Percentiles rank a stretch among this genome's conserved stretches.
These are phyloP conservation scores for Brenthis ino DNA, from an alignment of 2,888 invertebrate species.

Conservation along the genomic window DNA sequence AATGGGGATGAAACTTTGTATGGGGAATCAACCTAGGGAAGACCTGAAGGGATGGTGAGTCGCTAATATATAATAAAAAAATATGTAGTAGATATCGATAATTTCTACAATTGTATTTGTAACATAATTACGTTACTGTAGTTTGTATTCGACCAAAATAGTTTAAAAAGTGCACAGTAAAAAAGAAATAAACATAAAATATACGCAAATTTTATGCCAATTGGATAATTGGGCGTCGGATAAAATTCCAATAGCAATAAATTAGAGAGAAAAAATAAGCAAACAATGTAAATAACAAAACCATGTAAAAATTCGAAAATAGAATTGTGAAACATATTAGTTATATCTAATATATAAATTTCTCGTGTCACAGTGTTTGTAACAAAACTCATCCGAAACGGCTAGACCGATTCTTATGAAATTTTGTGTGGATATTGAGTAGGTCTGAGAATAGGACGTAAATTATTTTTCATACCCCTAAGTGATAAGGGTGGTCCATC, in stretches of 20 bases:
- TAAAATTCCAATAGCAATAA: slow-evolving; percentile 19
- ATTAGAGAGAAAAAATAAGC: slow-evolving; percentile 19
- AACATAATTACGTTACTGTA: neutral
- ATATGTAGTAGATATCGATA: too few relatives aligned
- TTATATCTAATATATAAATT: neutral
- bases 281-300: slow-evolving; percentile 4
- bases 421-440: too few relatives aligned
- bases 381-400: too few relatives aligned
- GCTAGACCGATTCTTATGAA: too few relatives aligned
- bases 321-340: slow-evolving; percentile 7
- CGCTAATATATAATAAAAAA: too few relatives aligned
- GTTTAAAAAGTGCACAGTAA: slow-evolving; percentile 6
- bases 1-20: too few relatives aligned
- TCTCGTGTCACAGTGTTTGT: too few relatives aligned
- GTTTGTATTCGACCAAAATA: neutral
- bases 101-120: neutral
- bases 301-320: slow-evolving; percentile 2
- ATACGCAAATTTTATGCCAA: slow-evolving; percentile 22
- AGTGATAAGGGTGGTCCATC: too few relatives aligned
- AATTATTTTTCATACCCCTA: too few relatives aligned
- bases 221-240: slow-evolving; percentile 21
- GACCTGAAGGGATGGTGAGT: too few relatives aligned
- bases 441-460: too few relatives aligned
- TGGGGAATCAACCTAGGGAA: too few relatives aligned
- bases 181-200: slow-evolving; percentile 10